Base-by-base conservation (phyloP, 2,888 invertebrate genomes). In the Trissolcus brochymenae region DNA sequence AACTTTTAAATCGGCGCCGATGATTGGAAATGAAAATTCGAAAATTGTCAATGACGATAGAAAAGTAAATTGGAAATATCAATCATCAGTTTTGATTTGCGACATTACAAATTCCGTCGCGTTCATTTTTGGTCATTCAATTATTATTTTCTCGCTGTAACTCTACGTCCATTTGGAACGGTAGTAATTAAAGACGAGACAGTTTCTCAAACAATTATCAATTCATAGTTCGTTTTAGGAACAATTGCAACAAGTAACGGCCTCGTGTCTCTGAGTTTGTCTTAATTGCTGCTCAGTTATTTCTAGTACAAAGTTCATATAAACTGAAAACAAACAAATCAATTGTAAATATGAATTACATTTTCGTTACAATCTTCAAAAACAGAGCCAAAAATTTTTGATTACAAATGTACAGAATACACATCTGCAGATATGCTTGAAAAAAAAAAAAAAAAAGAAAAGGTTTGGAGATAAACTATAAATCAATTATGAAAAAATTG, bases 1-100 rank as follows among this genome's bases (percentile, higher is more conserved):
- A 60, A 64, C 68, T 75, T 68, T 68, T 68, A 68, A 75, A 64
- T 57, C 25, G 13, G n/a, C 64, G 64, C 53, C 35, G 25, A n/a
- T 21, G 53, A 64, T 46, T 16, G 57, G 25, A 64, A 73, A 73
- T 73, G 72, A 66, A 73, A 73, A 65, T 66, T 43, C 29, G 43
- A 21, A 46, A 66, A 73, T 60, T 21, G 53, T 65, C 55, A 41
- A 59, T 60, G 64, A 64, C 50, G 46, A 14, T 16, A 29, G 43
- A 51, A 43, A 62, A 25, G 40, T 71, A 56, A 35, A 64, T 56
- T 64, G 70, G 55, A 70, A 68, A 61, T 55, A 61, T 68, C 68
- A 61, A 61, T 60, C 67, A 57, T 43, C 21, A 21, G 57, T 43
- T 57, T 19, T 59, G 21, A 59, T 43, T 59, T 40, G 56, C 29